A percentile compares a stretch with the other conserved stretches of the same genome.
phyloP scores from a whole-genome alignment of 2,797 vertebrate genomes.

The Atherinosoma microstoma region DNA sequence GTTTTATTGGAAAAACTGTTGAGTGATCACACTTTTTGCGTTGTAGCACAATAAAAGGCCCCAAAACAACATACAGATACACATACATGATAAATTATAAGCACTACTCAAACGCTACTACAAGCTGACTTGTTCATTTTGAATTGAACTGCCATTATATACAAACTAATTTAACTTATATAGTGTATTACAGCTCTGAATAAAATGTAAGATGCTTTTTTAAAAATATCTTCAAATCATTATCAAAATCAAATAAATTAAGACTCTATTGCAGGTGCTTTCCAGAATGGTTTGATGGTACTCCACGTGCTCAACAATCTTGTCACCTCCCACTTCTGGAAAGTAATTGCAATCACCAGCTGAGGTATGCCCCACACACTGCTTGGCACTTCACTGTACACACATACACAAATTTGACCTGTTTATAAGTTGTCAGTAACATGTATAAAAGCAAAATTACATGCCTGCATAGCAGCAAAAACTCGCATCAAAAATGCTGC shows the following conservation, averaged over 20 bases:
- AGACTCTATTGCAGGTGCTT: constrained; percentile 66
- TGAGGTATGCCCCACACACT: constrained; percentile 68
- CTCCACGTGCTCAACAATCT: constrained; percentile 33
- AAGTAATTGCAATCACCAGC: constrained; percentile 61
- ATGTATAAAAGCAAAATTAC: constrained; percentile 30
- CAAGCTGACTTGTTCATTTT: constrained; percentile 62
- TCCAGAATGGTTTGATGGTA: constrained; percentile 61
- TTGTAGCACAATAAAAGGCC: constrained; percentile 68
- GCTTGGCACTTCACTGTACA: constrained; percentile 74
- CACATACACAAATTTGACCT: constrained; percentile 49
- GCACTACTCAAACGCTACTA: constrained; percentile 77
- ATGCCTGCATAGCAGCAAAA: constrained; percentile 60
- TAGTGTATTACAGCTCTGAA: constrained; percentile 65
- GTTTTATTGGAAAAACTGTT: constrained; percentile 49
- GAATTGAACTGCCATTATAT: constrained; percentile 74
- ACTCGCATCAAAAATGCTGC: constrained; percentile 43
- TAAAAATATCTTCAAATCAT: constrained; percentile 71
- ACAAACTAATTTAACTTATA: constrained; percentile 75
- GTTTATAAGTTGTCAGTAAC: constrained; percentile 51
- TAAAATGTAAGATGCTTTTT: constrained; percentile 59
- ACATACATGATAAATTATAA: constrained; percentile 68
- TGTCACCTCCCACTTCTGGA: constrained; percentile 49
- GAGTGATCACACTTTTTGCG: constrained; percentile 66
- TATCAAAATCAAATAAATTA: constrained; percentile 78
- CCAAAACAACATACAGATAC: constrained; percentile 62